These are phyloP conservation scores for Drosophila suzukii DNA, from an alignment of 1,140 invertebrate species.

Conservation along the genomic window DNA sequence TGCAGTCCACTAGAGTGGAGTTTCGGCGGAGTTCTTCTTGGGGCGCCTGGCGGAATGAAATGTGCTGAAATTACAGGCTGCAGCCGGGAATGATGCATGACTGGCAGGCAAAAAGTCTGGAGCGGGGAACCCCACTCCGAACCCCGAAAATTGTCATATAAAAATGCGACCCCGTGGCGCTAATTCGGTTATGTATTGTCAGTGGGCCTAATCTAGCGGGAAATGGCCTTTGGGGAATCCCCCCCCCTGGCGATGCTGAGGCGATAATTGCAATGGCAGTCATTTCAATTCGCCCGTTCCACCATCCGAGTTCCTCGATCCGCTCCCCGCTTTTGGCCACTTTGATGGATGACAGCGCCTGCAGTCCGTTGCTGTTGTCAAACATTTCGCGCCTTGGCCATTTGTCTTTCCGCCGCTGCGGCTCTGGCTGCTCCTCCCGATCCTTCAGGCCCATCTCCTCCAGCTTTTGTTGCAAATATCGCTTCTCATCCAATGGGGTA, in stretches of 20 bases:
- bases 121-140: neutral
- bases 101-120: slow-evolving; percentile 26
- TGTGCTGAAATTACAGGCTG: slow-evolving; percentile 63
- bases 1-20: slow-evolving; percentile 60
- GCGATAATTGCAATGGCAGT: slow-evolving; percentile 77
- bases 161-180: slow-evolving; percentile 59
- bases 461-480: slow-evolving; percentile 1
- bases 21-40: slow-evolving; percentile 1
- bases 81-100: slow-evolving; percentile 67
- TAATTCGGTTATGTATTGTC: slow-evolving; percentile 79
- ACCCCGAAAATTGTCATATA: slow-evolving; percentile 40
- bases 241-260: slow-evolving; percentile 24
- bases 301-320: neutral
- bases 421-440: neutral
- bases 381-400: slow-evolving; percentile 75
- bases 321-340: slow-evolving; percentile 39
- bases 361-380: slow-evolving; percentile 45
- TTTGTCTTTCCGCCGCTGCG: slow-evolving; percentile 58
- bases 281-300: slow-evolving; percentile 69
- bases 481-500: neutral
- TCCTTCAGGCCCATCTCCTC: neutral
- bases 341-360: slow-evolving; percentile 65
- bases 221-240: slow-evolving; percentile 31
- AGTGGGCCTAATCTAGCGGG: slow-evolving; percentile 71
- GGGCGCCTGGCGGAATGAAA: slow-evolving; percentile 7